Evolutionary conservation across 2,888 invertebrate species (phyloP).

Genomic region (Entomobrya multifasciata): DNA sequence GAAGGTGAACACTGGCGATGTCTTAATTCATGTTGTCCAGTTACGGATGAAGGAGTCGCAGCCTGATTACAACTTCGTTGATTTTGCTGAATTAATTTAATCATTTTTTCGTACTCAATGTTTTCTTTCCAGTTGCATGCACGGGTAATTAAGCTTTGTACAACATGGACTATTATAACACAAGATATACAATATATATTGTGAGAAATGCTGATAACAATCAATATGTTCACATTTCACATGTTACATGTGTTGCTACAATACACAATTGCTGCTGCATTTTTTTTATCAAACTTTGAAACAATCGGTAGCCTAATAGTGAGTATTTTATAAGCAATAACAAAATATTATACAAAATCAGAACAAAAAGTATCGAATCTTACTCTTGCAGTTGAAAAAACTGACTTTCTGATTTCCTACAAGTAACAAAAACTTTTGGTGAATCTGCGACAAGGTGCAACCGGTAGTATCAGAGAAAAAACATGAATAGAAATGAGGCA

Average conservation of each 20-base stretch:
- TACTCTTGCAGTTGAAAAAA: no score
- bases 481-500: constrained; percentile 41
- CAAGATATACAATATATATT: background rate
- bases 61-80: constrained; percentile 70
- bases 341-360: background rate
- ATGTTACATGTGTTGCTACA: constrained; percentile 1
- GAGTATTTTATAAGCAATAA: constrained; percentile 2
- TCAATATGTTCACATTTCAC: constrained; percentile 24
- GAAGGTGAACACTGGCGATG: constrained; percentile 12
- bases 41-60: constrained; percentile 64
- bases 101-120: constrained; percentile 35
- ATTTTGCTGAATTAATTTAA: constrained; percentile 71
- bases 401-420: background rate
- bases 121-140: constrained; percentile 63
- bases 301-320: constrained; percentile 31
- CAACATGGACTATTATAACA: background rate
- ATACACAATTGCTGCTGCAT: background rate
- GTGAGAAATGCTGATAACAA: constrained; percentile 53
- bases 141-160: constrained; percentile 59
- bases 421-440: no score
- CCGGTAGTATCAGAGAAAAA: background rate
- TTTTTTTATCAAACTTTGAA: no score
- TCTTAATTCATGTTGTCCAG: constrained; percentile 65
- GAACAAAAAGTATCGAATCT: constrained; percentile 1
- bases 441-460: no score